Conservation (phyloP, 2,113 vertebrate species). For the Chrysochloris asiatica region DNA sequence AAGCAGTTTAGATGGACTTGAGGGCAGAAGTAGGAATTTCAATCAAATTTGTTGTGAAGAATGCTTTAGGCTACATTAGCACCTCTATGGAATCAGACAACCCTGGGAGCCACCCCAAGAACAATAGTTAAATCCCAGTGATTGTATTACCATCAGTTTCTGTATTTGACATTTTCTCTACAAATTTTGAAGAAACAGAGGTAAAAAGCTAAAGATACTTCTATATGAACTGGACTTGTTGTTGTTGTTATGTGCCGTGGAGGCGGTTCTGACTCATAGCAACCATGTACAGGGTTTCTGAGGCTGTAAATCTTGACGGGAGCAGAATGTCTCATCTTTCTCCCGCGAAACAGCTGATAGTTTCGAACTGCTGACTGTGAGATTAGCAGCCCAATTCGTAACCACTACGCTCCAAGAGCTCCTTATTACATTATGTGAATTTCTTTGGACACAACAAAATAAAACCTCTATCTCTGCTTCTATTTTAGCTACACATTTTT, state of each 20-base stretch:
- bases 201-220: background rate
- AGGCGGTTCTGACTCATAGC: no score
- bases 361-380: no score
- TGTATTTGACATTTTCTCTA: background rate
- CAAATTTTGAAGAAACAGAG: conserved; percentile 6
- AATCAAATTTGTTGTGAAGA: background rate
- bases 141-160: background rate
- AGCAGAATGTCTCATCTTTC: no score
- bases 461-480: background rate
- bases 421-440: background rate
- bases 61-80: background rate
- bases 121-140: background rate
- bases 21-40: background rate
- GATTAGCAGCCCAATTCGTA: no score
- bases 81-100: background rate
- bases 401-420: no score
- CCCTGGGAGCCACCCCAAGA: background rate
- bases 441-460: background rate
- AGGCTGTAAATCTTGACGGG: no score
- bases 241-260: no score
- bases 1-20: background rate
- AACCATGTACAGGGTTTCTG: no score
- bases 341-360: no score
- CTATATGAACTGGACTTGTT: background rate
- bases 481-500: conserved; percentile 16